Base-by-base conservation (phyloP, 2,113 vertebrate genomes). In the Leptosomus discolor region DNA sequence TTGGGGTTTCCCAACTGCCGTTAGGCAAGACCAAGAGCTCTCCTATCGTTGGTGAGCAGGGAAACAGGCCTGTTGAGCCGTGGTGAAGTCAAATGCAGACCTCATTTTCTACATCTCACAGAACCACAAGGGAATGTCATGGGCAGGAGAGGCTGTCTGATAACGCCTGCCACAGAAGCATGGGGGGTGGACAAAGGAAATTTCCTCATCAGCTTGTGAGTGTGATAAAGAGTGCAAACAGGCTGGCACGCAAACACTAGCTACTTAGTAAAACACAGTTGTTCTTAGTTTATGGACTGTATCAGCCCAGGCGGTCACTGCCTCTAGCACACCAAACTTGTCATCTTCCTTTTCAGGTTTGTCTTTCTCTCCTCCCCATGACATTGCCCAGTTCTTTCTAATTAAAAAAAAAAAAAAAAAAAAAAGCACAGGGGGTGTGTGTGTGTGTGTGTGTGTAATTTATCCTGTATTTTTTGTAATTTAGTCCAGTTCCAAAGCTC, bases 111-210 rank as follows among this genome's bases (percentile, higher is more conserved):
- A 6, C 48, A 7, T 51, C 79, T 78, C 30, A 2, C 60, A 37
- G 77, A 57, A 92, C 45, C 57, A 58, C 65, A 14, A 41, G 84
- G 91, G 86, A 92, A 94, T 54, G 80, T 22, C 57, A 13, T 0
- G 14, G 73, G 84, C 27, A 27, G 76, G 86, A 90, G 87, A 57
- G 74, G 84, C 84, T 0, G 6, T 15, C 74, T 92, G 97, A 97
- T 96, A 96, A 91, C 77, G 37, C 23, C 80, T 79, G 1, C 91
- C 15, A 1, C 89, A 89, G 77, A 65, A 95, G 9, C 2, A 4
- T 4, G 91, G 68, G n/a, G 89, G 89, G 84, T 27, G 84, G 77
- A 69, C 80, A 94, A 78, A 90, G 87, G 91, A 73, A 94, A 96
- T 91, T 92, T 95, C 76, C 89, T 88, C 8, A 16, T 94, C 91